Evolutionary conservation across 2,888 invertebrate species (phyloP).

Genomic region (Eristalis pertinax): DNA sequence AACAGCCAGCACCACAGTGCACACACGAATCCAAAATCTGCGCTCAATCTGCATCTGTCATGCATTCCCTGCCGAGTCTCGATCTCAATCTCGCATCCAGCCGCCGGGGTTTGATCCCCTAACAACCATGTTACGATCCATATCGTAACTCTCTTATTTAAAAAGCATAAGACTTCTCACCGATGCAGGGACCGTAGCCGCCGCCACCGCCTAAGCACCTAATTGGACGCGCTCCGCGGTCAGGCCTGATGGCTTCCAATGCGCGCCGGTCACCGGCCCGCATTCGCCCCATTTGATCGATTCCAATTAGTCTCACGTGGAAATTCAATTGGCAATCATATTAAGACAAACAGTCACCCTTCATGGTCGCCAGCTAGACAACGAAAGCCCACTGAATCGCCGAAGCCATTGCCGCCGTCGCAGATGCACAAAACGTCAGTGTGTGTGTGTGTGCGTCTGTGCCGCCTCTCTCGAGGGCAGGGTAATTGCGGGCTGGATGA

Average conservation of each 20-base stretch:
- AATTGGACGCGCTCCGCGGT: slow-evolving; percentile 58
- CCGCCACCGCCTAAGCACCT: slow-evolving; percentile 52
- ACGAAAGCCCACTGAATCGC: background rate
- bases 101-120: background rate
- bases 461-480: slow-evolving; percentile 17
- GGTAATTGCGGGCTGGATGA: slow-evolving; percentile 65
- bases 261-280: slow-evolving; percentile 26
- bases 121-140: slow-evolving; percentile 59
- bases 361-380: slow-evolving; percentile 32
- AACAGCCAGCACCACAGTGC: background rate
- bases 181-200: slow-evolving; percentile 29
- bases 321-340: slow-evolving; percentile 72
- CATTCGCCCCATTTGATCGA: slow-evolving; percentile 59
- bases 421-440: background rate
- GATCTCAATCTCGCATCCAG: background rate
- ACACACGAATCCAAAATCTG: background rate
- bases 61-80: slow-evolving; percentile 13
- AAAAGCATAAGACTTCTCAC: slow-evolving; percentile 63
- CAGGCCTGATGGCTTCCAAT: slow-evolving; percentile 28
- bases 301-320: slow-evolving; percentile 70
- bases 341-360: slow-evolving; percentile 72
- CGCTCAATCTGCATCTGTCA: slow-evolving; percentile 1
- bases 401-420: background rate
- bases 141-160: slow-evolving; percentile 60
- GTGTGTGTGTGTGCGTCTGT: slow-evolving; percentile 25